phyloP scores from a whole-genome alignment of 2,888 invertebrate genomes.

The Thysanoteuthis rhombus region DNA sequence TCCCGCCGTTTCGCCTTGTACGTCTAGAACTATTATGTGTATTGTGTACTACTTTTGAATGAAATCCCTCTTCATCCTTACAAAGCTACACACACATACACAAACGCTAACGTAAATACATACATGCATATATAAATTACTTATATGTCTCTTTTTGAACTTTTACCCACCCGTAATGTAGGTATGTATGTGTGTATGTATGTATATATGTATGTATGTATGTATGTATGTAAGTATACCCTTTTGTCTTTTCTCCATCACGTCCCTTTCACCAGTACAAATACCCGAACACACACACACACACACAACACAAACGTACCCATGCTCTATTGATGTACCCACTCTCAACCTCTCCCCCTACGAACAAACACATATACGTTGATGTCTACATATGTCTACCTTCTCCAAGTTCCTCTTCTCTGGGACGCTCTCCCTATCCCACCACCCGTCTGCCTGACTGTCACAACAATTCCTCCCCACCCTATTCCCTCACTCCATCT shows the following conservation, averaged over 20 bases:
- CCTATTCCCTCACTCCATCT: neutral
- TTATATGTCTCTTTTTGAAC: too few species aligned
- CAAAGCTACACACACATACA: neutral
- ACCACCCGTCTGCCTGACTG: neutral
- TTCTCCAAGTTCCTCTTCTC: neutral
- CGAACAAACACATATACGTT: neutral
- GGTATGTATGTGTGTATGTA: neutral
- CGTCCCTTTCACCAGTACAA: neutral
- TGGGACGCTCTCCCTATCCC: neutral
- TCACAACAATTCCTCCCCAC: neutral
- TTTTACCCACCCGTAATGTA: too few species aligned
- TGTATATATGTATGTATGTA: neutral
- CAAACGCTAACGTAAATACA: neutral
- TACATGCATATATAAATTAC: neutral
- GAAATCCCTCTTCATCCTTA: neutral
- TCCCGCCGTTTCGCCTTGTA: neutral
- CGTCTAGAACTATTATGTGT: neutral
- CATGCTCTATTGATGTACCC: neutral
- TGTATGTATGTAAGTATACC: neutral
- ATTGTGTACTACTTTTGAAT: neutral
- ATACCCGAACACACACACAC: neutral
- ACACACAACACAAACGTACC: neutral
- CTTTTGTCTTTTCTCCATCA: neutral
- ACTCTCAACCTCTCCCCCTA: neutral
- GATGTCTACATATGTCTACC: neutral